Evolutionary conservation across 2,113 vertebrate genomes (phyloP).

Genomic region (Xiphias gladius): DNA sequence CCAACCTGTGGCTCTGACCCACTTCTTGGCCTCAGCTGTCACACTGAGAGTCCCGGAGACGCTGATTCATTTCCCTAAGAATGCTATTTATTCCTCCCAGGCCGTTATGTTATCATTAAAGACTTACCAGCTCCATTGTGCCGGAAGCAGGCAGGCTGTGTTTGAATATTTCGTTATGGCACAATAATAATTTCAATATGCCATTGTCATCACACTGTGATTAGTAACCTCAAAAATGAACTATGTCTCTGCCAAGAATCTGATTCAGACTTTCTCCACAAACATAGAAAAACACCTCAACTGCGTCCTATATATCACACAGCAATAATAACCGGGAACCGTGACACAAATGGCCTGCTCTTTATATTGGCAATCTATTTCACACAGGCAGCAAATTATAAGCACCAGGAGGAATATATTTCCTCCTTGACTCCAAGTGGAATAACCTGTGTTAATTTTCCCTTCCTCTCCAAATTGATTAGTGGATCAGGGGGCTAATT

Average conservation of each 20-base stretch:
- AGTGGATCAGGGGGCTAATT: slow-evolving; percentile 83
- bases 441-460: slow-evolving; percentile 72
- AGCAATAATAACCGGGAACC: slow-evolving; percentile 38
- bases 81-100: slow-evolving; percentile 65
- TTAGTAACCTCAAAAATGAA: slow-evolving; percentile 58
- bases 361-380: slow-evolving; percentile 41
- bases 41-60: slow-evolving; percentile 38
- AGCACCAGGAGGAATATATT: slow-evolving; percentile 49
- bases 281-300: slow-evolving; percentile 11
- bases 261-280: slow-evolving; percentile 30
- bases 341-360: slow-evolving; percentile 47
- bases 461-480: slow-evolving; percentile 81
- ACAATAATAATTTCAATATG: slow-evolving; percentile 73
- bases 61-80: slow-evolving; percentile 62
- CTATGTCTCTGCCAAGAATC: slow-evolving; percentile 15
- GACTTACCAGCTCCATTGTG: slow-evolving; percentile 54
- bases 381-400: slow-evolving; percentile 51
- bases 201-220: slow-evolving; percentile 54
- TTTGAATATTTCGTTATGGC: slow-evolving; percentile 80
- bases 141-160: slow-evolving; percentile 25
- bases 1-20: slow-evolving; percentile 74
- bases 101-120: slow-evolving; percentile 66
- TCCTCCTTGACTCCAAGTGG: slow-evolving; percentile 49
- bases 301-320: slow-evolving; percentile 35
- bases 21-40: slow-evolving; percentile 73